Percentiles rank a stretch among this genome's conserved stretches.
Evolutionary conservation across 2,797 vertebrate genomes (phyloP).

Genomic region (Chelidonichthys spinosus): DNA sequence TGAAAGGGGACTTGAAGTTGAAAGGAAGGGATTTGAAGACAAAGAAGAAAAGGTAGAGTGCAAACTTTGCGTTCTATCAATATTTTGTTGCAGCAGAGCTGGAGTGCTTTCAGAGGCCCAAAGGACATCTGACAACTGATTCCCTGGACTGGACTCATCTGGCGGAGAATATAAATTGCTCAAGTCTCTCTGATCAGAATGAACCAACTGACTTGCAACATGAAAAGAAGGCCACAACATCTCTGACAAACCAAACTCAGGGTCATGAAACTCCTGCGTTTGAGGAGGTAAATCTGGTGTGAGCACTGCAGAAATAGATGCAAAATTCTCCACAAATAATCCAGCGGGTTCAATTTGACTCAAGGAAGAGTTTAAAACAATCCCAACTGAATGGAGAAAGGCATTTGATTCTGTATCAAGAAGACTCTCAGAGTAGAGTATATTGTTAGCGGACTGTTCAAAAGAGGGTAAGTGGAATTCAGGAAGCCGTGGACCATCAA

Average conservation of each 20-base stretch:
- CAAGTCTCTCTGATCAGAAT: constrained; percentile 15
- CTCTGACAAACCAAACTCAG: neutral
- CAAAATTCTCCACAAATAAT: neutral
- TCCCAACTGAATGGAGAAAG: neutral
- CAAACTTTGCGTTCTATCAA: constrained; percentile 4
- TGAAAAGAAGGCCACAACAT: constrained; percentile 37
- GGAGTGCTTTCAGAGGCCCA: constrained; percentile 35
- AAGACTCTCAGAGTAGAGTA: neutral
- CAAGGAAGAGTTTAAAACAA: neutral
- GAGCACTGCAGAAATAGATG: neutral
- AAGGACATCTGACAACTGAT: neutral
- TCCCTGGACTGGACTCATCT: neutral
- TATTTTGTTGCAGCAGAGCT: constrained; percentile 41
- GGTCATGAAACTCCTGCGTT: neutral
- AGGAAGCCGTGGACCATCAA: constrained; percentile 31
- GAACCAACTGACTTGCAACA: constrained; percentile 1
- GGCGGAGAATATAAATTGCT: neutral
- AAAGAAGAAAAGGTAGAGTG: constrained; percentile 14
- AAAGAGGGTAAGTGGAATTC: constrained; percentile 32
- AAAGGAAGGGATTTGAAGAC: constrained; percentile 17
- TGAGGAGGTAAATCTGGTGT: neutral
- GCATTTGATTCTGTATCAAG: constrained; percentile 1
- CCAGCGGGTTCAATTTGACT: constrained; percentile 26
- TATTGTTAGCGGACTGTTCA: constrained; percentile 20
- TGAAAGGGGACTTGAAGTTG: neutral